Base-by-base conservation (phyloP, 2,113 vertebrate species). In the Ceuthmochares aereus region DNA sequence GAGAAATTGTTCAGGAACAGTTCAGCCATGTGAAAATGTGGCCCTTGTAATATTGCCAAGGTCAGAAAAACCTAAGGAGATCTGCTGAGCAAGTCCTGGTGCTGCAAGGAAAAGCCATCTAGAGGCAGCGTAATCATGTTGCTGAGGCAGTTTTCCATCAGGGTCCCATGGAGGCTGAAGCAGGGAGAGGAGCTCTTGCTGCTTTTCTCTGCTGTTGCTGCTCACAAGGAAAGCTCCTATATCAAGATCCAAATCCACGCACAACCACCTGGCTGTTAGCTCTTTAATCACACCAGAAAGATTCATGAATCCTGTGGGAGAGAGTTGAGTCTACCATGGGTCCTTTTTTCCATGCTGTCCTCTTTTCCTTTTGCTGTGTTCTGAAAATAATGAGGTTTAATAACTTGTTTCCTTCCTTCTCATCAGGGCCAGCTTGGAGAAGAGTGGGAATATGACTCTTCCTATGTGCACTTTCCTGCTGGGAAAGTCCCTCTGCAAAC, bases 11-110 rank as follows among this genome's bases (percentile, higher is more conserved):
- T 88, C 43, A 67, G 64, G 42, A 95, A 52, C 72, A 88, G 52
- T 62, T 93, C 77, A 96, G 36, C 75, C 89, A 19, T 58, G 60
- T 93, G 90, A 81, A 90, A 92, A 89, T 43, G 7, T 0, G 4
- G 84, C 84, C 69, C 78, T 54, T 82, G 73, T 86, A 68, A 40
- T 77, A 51, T 18, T 91, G 76, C 55, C 95, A 95, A 83, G 80
- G 89, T 96, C 89, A 88, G 89, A 92, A 75, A 66, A 55, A 54
- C 21, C 30, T 37, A 36, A 96, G 76, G 27, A 83, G 84, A 81
- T 66, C 12, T 1, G 0, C 75, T 87, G 81, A 94, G 52, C 80
- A 84, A 77, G 59, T 73, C 49, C 83, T 85, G 40, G 34, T 52
- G 68, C 78, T 75, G 62, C 54, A 72, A 62, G 52, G 34, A 70